Conservation (phyloP, 2,888 invertebrate genomes). For the Ctenicera cuprea region DNA sequence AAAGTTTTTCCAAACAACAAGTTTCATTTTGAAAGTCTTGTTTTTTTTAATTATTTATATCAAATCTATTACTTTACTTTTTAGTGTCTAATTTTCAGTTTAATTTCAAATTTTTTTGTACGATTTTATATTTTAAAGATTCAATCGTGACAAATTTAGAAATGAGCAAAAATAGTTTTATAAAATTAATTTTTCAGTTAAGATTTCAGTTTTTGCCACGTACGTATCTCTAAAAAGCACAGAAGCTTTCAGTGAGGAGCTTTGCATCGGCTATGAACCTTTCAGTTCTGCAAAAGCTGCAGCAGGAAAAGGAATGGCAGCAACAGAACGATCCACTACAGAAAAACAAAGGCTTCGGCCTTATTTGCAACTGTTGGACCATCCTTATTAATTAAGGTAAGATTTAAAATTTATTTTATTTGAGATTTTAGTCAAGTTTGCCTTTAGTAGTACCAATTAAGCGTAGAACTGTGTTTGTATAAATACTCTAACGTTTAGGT, state of each 20-base stretch:
- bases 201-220: neutral
- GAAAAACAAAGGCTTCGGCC: slow-evolving; percentile 58
- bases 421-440: neutral
- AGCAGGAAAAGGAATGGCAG: slow-evolving; percentile 58
- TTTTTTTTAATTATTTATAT: too few relatives aligned
- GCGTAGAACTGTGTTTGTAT: neutral
- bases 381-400: slow-evolving; percentile 36
- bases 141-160: too few relatives aligned
- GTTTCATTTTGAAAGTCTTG: too few relatives aligned
- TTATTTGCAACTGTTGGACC: slow-evolving; percentile 5
- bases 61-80: too few relatives aligned
- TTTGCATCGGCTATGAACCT: slow-evolving; percentile 37
- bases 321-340: slow-evolving; percentile 52
- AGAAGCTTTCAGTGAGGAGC: slow-evolving; percentile 32
- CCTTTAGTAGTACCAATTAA: neutral
- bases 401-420: neutral
- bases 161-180: too few relatives aligned
- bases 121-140: too few relatives aligned
- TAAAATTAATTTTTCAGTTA: too few relatives aligned
- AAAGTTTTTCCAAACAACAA: neutral
- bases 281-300: slow-evolving; percentile 56
- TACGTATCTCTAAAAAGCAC: slow-evolving; percentile 45
- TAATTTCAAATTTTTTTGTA: too few relatives aligned
- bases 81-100: too few relatives aligned
- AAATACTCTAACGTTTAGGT: neutral